Percentiles rank a stretch among this genome's conserved stretches.
Evolutionary conservation across 1,140 invertebrate genomes (phyloP).

Genomic region (Ceratosolen fusciceps): DNA sequence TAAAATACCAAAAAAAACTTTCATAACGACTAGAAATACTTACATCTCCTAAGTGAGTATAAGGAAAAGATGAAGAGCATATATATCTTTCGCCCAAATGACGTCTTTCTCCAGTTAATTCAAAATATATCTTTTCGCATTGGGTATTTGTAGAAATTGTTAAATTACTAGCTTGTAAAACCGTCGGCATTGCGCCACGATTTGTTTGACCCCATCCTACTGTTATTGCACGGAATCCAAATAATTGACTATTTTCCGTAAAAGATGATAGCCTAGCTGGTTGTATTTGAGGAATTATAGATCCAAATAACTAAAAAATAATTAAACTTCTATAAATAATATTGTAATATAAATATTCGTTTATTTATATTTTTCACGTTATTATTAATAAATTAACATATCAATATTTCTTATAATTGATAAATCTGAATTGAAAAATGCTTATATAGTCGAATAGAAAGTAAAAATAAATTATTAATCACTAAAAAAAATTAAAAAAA

Average conservation of each 20-base stretch:
- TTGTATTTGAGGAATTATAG: neutral
- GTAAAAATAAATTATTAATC: too few species aligned
- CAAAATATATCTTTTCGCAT: neutral
- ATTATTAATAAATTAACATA: too few species aligned
- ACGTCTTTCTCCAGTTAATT: neutral
- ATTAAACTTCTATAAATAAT: too few species aligned
- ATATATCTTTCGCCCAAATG: neutral
- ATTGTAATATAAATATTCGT: too few species aligned
- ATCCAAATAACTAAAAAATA: neutral
- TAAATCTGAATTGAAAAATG: too few species aligned
- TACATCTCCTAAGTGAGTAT: neutral
- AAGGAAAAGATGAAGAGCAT: neutral
- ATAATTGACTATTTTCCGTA: neutral
- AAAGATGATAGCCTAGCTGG: neutral
- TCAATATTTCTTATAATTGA: too few species aligned
- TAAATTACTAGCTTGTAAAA: neutral
- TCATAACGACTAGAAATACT: too few species aligned
- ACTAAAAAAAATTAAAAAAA: too few species aligned
- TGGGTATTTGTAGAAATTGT: neutral
- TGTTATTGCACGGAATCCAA: neutral
- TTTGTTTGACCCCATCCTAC: neutral
- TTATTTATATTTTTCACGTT: too few species aligned
- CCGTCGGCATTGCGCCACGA: neutral
- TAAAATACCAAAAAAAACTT: too few species aligned
- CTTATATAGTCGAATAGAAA: too few species aligned